phyloP scores from a whole-genome alignment of 2,797 vertebrate species.

The Sus cebifrons region DNA sequence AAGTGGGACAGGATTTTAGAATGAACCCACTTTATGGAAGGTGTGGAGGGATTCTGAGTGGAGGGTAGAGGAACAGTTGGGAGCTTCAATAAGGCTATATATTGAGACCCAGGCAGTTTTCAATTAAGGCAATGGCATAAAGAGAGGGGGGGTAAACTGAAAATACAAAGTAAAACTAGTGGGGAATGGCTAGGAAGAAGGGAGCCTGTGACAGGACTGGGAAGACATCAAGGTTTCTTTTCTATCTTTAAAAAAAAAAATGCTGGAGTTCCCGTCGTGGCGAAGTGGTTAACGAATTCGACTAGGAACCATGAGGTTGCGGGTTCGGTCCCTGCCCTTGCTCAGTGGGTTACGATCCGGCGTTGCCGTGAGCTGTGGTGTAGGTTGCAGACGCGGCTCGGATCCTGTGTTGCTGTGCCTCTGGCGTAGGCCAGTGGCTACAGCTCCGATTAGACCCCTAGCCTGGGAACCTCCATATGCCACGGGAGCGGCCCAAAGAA shows the following conservation, averaged over 20 bases:
- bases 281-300: not conserved
- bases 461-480: too few species aligned
- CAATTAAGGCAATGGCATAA: not conserved
- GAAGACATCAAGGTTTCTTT: not conserved
- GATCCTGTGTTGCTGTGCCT: too few species aligned
- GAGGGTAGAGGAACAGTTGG: not conserved
- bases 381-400: too few species aligned
- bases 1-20: constrained; percentile 22
- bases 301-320: too few species aligned
- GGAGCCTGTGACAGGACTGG: not conserved
- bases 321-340: too few species aligned
- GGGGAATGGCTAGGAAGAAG: not conserved
- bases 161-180: not conserved
- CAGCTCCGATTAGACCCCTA: too few species aligned
- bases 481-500: too few species aligned
- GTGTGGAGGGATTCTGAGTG: not conserved
- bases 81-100: not conserved
- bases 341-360: too few species aligned
- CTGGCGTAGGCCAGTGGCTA: too few species aligned
- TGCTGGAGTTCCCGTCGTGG: too few species aligned
- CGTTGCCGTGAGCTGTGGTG: too few species aligned
- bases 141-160: not conserved
- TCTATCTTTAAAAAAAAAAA: not conserved
- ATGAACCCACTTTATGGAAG: not conserved
- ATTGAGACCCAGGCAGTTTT: too few species aligned